Evolutionary conservation across 2,113 vertebrate genomes (phyloP).

Genomic region (Chionomys nivalis): DNA sequence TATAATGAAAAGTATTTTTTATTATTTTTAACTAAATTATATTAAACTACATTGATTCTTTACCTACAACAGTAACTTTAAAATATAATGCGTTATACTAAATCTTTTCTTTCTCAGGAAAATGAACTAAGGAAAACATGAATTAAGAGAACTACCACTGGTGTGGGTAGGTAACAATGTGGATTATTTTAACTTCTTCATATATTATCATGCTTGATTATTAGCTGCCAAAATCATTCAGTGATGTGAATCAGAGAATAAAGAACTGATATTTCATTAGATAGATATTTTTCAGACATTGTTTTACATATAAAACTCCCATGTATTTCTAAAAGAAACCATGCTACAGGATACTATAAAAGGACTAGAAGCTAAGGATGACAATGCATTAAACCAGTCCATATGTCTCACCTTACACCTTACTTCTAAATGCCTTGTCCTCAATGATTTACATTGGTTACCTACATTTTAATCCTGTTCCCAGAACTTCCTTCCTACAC

Average conservation of each 20-base stretch:
- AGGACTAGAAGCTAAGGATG: not conserved
- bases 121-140: not conserved
- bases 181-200: not conserved
- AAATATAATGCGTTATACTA: not conserved
- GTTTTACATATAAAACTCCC: slow-evolving; percentile 5
- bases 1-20: slow-evolving; percentile 6
- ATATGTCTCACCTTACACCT: not conserved
- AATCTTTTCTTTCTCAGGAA: slow-evolving; percentile 8
- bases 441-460: not conserved
- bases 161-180: not conserved
- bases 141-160: slow-evolving; percentile 2
- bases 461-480: not conserved
- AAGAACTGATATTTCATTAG: not conserved
- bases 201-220: slow-evolving; percentile 27
- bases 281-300: not conserved
- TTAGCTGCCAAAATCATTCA: slow-evolving; percentile 12
- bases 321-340: not conserved
- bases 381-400: not conserved
- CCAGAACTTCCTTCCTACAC: not conserved
- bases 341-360: not conserved
- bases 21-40: slow-evolving; percentile 50
- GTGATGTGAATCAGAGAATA: slow-evolving; percentile 31
- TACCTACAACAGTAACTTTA: slow-evolving; percentile 23
- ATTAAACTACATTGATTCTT: slow-evolving; percentile 32
- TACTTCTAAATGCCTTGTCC: slow-evolving; percentile 27